Percentiles rank a stretch among this genome's conserved stretches.
Conservation (phyloP, 2,797 vertebrate genomes). For the Characodon lateralis region DNA sequence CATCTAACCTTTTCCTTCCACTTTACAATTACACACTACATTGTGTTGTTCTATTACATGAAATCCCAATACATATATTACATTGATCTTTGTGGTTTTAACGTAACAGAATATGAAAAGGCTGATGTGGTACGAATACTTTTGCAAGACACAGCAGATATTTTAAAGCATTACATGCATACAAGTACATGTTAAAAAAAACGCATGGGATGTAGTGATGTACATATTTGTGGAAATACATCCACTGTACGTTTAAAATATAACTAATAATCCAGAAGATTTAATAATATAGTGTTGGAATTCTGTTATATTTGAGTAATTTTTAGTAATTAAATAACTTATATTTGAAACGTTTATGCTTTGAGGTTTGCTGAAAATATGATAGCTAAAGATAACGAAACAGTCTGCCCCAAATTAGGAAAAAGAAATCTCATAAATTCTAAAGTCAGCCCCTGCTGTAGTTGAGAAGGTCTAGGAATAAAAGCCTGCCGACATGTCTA, state of each 20-base stretch:
- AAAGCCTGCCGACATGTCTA: constrained; percentile 5
- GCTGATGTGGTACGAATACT: no score
- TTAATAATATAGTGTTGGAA: background rate
- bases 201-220: background rate
- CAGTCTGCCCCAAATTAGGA: background rate
- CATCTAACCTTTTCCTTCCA: no score
- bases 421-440: background rate
- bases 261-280: background rate
- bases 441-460: background rate
- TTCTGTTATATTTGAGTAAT: background rate
- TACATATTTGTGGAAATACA: background rate
- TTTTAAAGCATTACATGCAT: background rate
- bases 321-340: background rate
- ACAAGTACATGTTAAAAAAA: background rate
- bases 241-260: background rate
- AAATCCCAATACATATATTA: no score
- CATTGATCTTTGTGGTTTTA: no score
- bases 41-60: no score
- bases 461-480: background rate
- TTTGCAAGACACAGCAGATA: no score
- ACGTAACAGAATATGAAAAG: no score
- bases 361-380: background rate
- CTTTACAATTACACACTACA: no score
- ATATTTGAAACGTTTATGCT: background rate
- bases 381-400: background rate